Evolutionary conservation across 2,113 vertebrate species (phyloP), one percentile per base, ranked within the genome.

Genomic region (Pan troglodytes): DNA sequence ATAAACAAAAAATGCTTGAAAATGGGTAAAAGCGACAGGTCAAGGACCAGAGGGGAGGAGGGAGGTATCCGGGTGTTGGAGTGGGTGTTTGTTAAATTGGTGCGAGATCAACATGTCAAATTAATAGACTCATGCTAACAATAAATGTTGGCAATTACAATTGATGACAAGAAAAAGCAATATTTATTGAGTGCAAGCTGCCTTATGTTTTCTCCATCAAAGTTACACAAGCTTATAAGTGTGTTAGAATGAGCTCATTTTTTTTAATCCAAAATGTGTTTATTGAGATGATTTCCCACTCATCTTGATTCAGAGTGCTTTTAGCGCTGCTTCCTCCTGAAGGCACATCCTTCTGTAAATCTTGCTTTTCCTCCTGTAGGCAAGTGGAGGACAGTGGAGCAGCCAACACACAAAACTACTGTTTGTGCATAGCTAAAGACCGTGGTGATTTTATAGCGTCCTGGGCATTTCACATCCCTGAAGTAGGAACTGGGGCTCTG

Each of bases 101-200:
- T 43, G 32, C 30, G 73, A 95, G 59, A 89, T 83, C 87, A 90
- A 59, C 80, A 76, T 61, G 40, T 90, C 81, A 61, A 92, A 76
- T 94, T 80, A 81, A 93, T 79, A 72, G 76, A 85, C 80, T 81
- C 76, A 45, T 55, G 10, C 25, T 88, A 92, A 90, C n/a, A 92
- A 92, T 88, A 89, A 96, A 84, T 78, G 68, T n/a, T 93, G 52
- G 86, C n/a, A 80, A 94, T 92, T 97, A 85, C 75, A 90, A 92
- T 8, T 84, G 83, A 88, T 92, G 57, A 55, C 55, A 88, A 76
- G 50, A 27, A 76, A 93, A 87, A 84, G 76, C 96, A 92, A 68
- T 92, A 86, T 95, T 93, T 97, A 96, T 52, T 92, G 80, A 93
- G 67, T 88, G 52, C 16, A 72, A 90, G 25, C 50, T 96, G 70